Percentiles rank a stretch among this genome's conserved stretches.
Conservation (phyloP, 2,113 vertebrate species). For the Cettia cetti region DNA sequence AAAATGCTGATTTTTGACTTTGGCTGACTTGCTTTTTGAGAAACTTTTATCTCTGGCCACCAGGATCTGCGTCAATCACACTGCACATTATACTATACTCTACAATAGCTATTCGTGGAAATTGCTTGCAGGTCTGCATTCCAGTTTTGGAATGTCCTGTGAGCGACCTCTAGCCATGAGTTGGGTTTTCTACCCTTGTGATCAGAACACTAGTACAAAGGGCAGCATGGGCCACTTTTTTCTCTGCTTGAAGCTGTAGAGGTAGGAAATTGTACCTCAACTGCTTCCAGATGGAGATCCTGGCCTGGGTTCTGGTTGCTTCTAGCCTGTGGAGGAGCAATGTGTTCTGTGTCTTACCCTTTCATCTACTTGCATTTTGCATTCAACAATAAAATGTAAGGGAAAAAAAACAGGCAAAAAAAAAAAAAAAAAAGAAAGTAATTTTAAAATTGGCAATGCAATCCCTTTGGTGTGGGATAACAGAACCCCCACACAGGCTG, state of each 20-base stretch:
- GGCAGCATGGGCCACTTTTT: neutral
- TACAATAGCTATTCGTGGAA: neutral
- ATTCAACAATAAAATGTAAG: neutral
- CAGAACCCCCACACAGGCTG: neutral
- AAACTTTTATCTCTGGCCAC: neutral
- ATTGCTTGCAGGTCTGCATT: neutral
- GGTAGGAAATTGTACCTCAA: neutral
- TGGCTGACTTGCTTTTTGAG: neutral
- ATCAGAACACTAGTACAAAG: neutral
- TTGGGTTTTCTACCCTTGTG: neutral
- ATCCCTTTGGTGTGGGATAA: neutral
- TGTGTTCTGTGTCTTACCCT: neutral
- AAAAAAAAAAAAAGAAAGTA: too few relatives aligned
- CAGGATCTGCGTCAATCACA: neutral
- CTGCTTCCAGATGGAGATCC: neutral
- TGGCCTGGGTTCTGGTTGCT: neutral
- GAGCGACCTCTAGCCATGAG: neutral
- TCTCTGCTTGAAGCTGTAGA: neutral
- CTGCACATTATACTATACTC: neutral
- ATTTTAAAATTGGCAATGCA: neutral
- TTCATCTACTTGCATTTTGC: neutral
- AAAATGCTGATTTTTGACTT: neutral
- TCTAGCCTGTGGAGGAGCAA: neutral
- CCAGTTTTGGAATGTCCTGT: neutral
- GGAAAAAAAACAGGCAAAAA: fast-evolving